Evolutionary conservation across 2,113 vertebrate species (phyloP).

Genomic region (Nansenia antarctica): DNA sequence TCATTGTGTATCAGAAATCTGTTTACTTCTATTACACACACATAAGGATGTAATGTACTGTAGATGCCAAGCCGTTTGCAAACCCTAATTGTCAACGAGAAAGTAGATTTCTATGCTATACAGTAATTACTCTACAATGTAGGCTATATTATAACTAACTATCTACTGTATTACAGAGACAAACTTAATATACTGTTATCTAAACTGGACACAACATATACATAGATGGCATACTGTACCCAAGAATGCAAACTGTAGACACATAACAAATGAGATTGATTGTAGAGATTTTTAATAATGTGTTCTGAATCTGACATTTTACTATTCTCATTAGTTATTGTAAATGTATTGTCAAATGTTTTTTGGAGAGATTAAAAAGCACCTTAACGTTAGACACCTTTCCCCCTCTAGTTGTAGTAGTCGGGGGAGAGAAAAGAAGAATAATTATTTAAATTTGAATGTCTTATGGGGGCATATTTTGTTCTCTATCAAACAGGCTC

Average conservation of each 20-base stretch:
- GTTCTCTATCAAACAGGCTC: not conserved
- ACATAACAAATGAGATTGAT: conserved; percentile 17
- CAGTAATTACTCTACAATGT: conserved; percentile 41
- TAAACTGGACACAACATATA: conserved; percentile 18
- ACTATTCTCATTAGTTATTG: conserved; percentile 45
- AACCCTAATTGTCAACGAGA: conserved; percentile 35
- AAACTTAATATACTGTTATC: conserved; percentile 24
- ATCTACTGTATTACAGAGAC: conserved; percentile 21
- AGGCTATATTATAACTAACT: conserved; percentile 29
- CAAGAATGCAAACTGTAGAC: conserved; percentile 22
- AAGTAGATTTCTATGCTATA: conserved; percentile 40
- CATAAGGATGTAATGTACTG: conserved; percentile 9
- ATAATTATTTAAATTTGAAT: conserved; percentile 17
- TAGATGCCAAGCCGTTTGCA: conserved; percentile 38
- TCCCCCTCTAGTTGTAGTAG: conserved; percentile 24
- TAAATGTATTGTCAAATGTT: conserved; percentile 49
- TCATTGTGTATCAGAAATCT: conserved; percentile 28
- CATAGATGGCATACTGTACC: conserved; percentile 23
- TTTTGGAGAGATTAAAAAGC: conserved; percentile 48
- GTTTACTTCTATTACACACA: conserved; percentile 16
- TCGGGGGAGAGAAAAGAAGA: not conserved
- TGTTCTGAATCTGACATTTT: conserved; percentile 51
- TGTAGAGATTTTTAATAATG: conserved; percentile 47
- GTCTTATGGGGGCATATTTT: no score
- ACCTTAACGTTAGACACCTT: conserved; percentile 64